Evolutionary conservation across 2,888 invertebrate species (phyloP), one percentile per base, ranked within the genome.

Genomic region (Polydrusus cervinus): DNA sequence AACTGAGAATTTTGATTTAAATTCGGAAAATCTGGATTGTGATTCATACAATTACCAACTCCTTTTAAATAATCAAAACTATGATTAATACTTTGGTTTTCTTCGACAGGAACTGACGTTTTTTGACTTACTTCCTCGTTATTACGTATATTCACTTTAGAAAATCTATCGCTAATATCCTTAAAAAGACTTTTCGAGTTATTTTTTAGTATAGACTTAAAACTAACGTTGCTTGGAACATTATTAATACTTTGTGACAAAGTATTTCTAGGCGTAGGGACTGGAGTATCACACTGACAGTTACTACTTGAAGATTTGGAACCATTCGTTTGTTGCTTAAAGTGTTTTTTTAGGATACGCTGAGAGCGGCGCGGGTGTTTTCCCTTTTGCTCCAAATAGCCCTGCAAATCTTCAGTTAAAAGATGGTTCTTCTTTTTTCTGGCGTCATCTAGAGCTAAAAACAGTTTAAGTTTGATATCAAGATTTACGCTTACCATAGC

Each of bases 121-220:
- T 60, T 43, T 16, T 74, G 57, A 38, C 57, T 69, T 51, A 45
- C 38, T 14, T 20, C 30, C 45, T 66, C 47, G 16, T 16, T 73
- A 64, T 38, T 67, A 20, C n/a, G 38, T 34, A 16, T 66, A 20
- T 49, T 64, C 8, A 69, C 51, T 62, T 69, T 68, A 30, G 66
- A 65, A 68, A 77, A 79, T 14, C 75, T 75, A 14, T 78, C 73
- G 55, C 80, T 78, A 14, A 81, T 81, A 74, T 81, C 77, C 25
- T 75, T 74, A 61, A 81, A 81, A 70, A 81, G 69, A 66, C 81
- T 81, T 71, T 80, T 79, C 6, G 80, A 78, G 55, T 68, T 75
- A 45, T 77, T 78, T 30, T 70, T 65, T 9, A 34, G 16, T 45
- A 43, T 66, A 18, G 20, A 45, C 45, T 55, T 64, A 55, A 25